Percentiles rank a stretch among this genome's conserved stretches.
Evolutionary conservation across 1,140 invertebrate species (phyloP).

Genomic region (Harpegnathos saltator): DNA sequence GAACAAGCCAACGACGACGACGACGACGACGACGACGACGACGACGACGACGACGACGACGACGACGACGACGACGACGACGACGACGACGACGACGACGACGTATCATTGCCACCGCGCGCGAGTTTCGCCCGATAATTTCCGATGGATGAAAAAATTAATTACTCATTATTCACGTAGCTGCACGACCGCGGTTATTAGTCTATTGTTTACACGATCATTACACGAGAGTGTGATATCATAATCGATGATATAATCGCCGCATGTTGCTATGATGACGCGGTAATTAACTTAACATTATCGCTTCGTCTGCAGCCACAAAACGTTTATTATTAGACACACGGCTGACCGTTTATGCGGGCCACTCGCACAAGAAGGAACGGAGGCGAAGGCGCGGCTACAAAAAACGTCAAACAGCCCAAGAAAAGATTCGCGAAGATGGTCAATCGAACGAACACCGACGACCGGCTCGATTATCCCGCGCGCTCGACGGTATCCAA

Average conservation of each 20-base stretch:
- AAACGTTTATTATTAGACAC: slow-evolving; percentile 32
- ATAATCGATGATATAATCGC: slow-evolving; percentile 34
- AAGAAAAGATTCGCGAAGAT: too few species aligned
- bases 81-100: too few species aligned
- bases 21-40: too few species aligned
- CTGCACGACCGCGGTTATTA: too few species aligned
- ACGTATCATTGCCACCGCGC: too few species aligned
- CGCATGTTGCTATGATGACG: slow-evolving; percentile 3
- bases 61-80: too few species aligned
- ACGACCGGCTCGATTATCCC: background rate
- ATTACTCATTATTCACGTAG: too few species aligned
- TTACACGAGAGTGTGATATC: background rate
- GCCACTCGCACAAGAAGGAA: background rate
- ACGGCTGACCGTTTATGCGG: background rate
- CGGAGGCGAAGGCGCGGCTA: too few species aligned
- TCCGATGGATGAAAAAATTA: background rate
- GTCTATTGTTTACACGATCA: too few species aligned
- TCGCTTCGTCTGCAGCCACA: slow-evolving; percentile 8
- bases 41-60: too few species aligned
- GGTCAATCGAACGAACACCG: slow-evolving; percentile 2
- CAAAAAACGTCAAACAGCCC: too few species aligned
- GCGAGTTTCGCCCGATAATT: background rate
- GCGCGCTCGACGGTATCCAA: background rate
- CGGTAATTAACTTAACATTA: slow-evolving; percentile 12
- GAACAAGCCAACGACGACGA: background rate